phyloP scores from a whole-genome alignment of 2,888 invertebrate species.

The Stenolophus ochropezus region DNA sequence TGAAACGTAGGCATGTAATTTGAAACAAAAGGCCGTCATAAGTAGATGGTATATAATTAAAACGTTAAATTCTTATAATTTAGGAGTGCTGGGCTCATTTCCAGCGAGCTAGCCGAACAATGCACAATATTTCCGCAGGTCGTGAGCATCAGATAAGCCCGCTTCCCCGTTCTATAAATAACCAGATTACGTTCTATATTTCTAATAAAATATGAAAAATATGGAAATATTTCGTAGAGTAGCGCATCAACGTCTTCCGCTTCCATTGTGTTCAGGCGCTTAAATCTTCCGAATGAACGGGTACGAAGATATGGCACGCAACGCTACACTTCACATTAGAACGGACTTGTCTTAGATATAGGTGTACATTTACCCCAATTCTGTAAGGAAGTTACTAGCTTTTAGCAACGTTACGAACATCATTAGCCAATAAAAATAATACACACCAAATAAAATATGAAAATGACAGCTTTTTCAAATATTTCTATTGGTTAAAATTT shows the following conservation, averaged over 20 bases:
- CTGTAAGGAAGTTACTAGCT: too few relatives aligned
- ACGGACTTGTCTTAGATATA: too few relatives aligned
- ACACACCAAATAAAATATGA: too few relatives aligned
- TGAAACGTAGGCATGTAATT: conserved; percentile 24
- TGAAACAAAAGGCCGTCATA: not conserved
- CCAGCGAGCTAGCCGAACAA: conserved; percentile 34
- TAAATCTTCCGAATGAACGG: conserved; percentile 42
- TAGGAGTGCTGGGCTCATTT: not conserved
- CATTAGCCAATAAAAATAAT: too few relatives aligned
- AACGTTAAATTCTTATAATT: conserved; percentile 50
- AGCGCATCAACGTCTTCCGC: conserved; percentile 45
- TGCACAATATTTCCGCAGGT: conserved; percentile 44
- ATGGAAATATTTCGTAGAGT: conserved; percentile 51
- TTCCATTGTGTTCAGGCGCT: conserved; percentile 44
- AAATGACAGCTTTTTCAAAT: too few relatives aligned
- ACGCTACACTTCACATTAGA: conserved; percentile 4
- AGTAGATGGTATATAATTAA: conserved; percentile 45
- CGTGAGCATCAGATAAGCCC: conserved; percentile 50
- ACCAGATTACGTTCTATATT: conserved; percentile 57
- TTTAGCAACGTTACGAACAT: too few relatives aligned
- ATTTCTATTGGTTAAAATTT: too few relatives aligned
- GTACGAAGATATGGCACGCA: conserved; percentile 12
- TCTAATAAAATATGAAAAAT: conserved; percentile 59
- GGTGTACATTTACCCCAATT: too few relatives aligned
- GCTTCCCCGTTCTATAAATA: conserved; percentile 50